Evolutionary conservation across 1,140 invertebrate genomes (phyloP).

Genomic region (Eupristina koningsbergeri): DNA sequence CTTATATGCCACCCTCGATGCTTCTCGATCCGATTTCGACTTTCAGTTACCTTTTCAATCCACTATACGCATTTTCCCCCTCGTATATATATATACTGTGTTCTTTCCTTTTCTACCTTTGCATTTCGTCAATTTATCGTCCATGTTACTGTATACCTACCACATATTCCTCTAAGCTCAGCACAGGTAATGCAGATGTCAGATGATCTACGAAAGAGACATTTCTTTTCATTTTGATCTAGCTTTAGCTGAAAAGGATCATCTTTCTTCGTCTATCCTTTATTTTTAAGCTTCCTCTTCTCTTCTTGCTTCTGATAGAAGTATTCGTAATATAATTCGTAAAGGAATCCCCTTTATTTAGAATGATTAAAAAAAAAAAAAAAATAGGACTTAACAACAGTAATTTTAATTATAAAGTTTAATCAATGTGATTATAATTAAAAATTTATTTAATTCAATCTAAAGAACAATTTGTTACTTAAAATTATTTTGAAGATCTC

Average conservation of each 20-base stretch:
- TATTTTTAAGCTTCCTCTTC: neutral
- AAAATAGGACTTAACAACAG: too few species aligned
- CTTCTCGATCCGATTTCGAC: slow-evolving; percentile 36
- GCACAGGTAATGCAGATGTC: slow-evolving; percentile 37
- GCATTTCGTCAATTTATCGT: slow-evolving; percentile 3
- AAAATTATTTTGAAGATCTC: too few species aligned
- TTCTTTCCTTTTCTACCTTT: neutral
- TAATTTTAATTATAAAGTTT: too few species aligned
- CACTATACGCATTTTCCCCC: slow-evolving; percentile 30
- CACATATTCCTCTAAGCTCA: neutral
- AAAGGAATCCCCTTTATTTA: too few species aligned
- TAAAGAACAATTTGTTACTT: too few species aligned
- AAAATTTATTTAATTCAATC: too few species aligned
- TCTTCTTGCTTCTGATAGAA: neutral
- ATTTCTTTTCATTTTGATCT: slow-evolving; percentile 32
- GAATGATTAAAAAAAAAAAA: too few species aligned
- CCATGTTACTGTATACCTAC: slow-evolving; percentile 11
- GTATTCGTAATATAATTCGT: too few species aligned
- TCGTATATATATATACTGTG: neutral
- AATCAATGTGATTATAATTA: too few species aligned
- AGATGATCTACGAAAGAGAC: neutral
- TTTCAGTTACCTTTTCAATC: slow-evolving; percentile 29
- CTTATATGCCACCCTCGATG: neutral
- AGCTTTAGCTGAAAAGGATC: neutral
- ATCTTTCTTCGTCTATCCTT: neutral